Percentiles rank a stretch among this genome's conserved stretches.
Conservation (phyloP, 1,140 invertebrate species). For the Drosophila chauvacae region DNA sequence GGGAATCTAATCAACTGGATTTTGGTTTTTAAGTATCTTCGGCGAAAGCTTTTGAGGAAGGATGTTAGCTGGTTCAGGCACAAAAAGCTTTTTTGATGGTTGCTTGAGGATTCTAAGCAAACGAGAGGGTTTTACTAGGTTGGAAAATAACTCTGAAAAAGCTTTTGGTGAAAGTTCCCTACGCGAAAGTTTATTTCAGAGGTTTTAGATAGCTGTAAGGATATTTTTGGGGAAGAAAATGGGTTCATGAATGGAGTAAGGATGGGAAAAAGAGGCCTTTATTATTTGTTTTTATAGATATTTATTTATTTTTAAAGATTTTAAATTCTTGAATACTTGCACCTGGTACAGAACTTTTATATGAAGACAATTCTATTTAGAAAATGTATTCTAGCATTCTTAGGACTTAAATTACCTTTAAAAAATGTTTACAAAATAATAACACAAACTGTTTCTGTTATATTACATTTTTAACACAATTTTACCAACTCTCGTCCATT, state of each 20-base stretch:
- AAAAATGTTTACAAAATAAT: no score
- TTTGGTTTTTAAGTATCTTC: conserved; percentile 13
- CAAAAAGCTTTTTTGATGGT: background rate
- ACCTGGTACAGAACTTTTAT: no score
- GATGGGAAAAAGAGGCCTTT: background rate
- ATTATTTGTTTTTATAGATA: background rate
- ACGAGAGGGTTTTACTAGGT: background rate
- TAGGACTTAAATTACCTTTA: no score
- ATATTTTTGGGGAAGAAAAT: background rate
- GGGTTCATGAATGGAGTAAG: background rate
- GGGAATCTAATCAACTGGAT: conserved; percentile 35
- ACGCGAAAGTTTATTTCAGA: background rate
- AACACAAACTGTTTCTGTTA: no score
- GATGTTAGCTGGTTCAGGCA: background rate
- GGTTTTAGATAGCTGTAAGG: background rate
- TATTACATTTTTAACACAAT: background rate
- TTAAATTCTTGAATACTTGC: no score
- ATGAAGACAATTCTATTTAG: no score
- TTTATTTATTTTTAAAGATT: background rate
- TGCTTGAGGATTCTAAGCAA: conserved; percentile 6
- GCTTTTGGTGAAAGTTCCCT: background rate
- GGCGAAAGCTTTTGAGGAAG: conserved; percentile 4
- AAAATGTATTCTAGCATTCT: no score
- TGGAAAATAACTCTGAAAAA: background rate
- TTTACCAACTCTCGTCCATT: background rate